Conservation (phyloP, 1,140 invertebrate genomes). For the Trichoplusia ni region DNA sequence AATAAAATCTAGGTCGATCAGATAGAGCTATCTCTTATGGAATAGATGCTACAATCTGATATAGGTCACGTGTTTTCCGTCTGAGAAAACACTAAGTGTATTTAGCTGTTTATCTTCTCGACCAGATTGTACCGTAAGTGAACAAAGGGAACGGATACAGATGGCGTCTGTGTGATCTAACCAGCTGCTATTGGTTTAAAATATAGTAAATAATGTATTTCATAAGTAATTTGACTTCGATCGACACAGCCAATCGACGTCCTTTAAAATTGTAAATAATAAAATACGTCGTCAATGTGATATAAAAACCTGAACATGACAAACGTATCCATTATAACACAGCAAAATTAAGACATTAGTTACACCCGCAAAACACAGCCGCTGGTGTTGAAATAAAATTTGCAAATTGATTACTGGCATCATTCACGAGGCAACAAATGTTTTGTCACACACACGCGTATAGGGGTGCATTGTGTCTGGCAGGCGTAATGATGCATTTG, state of each 20-base stretch:
- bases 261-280: no score
- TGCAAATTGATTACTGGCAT: constrained; percentile 37
- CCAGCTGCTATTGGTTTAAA: not conserved
- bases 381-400: constrained; percentile 20
- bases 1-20: constrained; percentile 23
- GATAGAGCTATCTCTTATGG: constrained; percentile 2
- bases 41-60: constrained; percentile 12
- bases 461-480: constrained; percentile 51
- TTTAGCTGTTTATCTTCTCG: constrained; percentile 11
- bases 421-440: constrained; percentile 39
- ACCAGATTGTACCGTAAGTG: not conserved
- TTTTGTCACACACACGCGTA: constrained; percentile 56
- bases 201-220: no score
- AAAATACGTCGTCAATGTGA: not conserved
- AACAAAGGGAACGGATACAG: constrained; percentile 7
- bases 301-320: not conserved
- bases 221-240: not conserved
- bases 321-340: not conserved
- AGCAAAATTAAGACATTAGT: constrained; percentile 9
- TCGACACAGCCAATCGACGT: no score
- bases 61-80: constrained; percentile 12
- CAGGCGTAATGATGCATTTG: constrained; percentile 47
- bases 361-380: not conserved
- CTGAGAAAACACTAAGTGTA: constrained; percentile 13
- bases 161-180: not conserved